Evolutionary conservation across 2,113 vertebrate species (phyloP).

Genomic region (Pachypanchax playfairii): DNA sequence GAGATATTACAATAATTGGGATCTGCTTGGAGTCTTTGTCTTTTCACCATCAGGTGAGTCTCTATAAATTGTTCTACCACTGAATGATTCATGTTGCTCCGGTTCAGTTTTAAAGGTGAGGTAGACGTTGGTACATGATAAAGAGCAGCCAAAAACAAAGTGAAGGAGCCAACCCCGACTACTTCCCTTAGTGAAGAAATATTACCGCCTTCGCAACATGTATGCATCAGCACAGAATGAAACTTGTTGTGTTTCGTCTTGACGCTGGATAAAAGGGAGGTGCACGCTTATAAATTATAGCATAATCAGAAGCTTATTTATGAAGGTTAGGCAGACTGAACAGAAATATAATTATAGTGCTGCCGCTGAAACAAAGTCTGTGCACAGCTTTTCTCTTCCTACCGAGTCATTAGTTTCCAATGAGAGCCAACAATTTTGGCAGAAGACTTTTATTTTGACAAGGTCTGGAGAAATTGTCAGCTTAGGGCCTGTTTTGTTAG

Average conservation of each 20-base stretch:
- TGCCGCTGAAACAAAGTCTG: background rate
- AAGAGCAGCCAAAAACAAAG: constrained; percentile 49
- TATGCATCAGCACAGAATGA: constrained; percentile 32
- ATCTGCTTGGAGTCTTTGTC: background rate
- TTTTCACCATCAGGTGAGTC: constrained; percentile 1
- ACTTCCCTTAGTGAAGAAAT: constrained; percentile 35
- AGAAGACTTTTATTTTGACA: background rate
- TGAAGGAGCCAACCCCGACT: constrained; percentile 23
- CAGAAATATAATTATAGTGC: constrained; percentile 13
- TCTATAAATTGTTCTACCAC: constrained; percentile 11
- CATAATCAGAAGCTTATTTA: constrained; percentile 4
- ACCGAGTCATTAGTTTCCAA: constrained; percentile 21
- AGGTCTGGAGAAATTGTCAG: constrained; percentile 21
- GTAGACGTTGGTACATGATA: constrained; percentile 25
- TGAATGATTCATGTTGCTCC: constrained; percentile 21
- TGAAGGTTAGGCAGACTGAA: constrained; percentile 15
- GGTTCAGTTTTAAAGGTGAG: constrained; percentile 33
- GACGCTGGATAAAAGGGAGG: constrained; percentile 13
- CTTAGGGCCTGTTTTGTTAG: constrained; percentile 18
- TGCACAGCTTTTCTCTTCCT: constrained; percentile 9
- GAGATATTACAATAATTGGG: constrained; percentile 25
- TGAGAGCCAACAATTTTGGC: constrained; percentile 10
- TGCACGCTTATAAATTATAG: constrained; percentile 24
- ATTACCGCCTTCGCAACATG: constrained; percentile 29
- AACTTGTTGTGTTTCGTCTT: constrained; percentile 44